phyloP scores from a whole-genome alignment of 2,797 vertebrate species.

The Gallinago solitaria region DNA sequence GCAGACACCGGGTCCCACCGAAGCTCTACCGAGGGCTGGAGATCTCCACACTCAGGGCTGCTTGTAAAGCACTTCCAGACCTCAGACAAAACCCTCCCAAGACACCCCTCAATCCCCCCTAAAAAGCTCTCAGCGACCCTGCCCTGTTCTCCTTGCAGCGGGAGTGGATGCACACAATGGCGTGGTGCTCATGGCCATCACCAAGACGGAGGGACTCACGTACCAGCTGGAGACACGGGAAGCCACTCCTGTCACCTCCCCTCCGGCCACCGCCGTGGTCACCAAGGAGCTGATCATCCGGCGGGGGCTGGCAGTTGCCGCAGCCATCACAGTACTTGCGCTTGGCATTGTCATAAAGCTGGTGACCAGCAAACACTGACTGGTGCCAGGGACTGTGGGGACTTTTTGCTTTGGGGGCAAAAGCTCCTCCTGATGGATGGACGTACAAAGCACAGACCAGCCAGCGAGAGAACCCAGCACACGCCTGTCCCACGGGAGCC shows the following conservation, averaged over 20 bases:
- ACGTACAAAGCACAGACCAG: not conserved
- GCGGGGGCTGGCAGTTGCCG: not conserved
- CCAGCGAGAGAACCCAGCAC: rapidly evolving
- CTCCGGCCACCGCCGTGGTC: rapidly evolving
- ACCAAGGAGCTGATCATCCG: not conserved
- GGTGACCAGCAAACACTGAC: not conserved
- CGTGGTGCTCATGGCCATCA: not conserved
- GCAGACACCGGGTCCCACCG: not conserved
- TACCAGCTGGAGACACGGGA: not conserved
- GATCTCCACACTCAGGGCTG: not conserved
- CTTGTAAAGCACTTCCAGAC: rapidly evolving
- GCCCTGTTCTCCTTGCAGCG: not conserved
- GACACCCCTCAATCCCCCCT: rapidly evolving
- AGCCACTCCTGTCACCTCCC: rapidly evolving
- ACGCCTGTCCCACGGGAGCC: rapidly evolving
- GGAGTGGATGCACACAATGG: not conserved
- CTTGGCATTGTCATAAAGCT: not conserved
- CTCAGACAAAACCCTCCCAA: not conserved
- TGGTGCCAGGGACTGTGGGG: not conserved
- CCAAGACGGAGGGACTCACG: rapidly evolving
- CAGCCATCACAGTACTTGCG: rapidly evolving
- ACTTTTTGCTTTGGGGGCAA: not conserved
- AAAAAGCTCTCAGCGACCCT: rapidly evolving
- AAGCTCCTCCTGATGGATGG: not conserved
- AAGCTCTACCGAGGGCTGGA: not conserved